Base-by-base conservation (phyloP, 2,797 vertebrate species). In the Ceryle rudis region DNA sequence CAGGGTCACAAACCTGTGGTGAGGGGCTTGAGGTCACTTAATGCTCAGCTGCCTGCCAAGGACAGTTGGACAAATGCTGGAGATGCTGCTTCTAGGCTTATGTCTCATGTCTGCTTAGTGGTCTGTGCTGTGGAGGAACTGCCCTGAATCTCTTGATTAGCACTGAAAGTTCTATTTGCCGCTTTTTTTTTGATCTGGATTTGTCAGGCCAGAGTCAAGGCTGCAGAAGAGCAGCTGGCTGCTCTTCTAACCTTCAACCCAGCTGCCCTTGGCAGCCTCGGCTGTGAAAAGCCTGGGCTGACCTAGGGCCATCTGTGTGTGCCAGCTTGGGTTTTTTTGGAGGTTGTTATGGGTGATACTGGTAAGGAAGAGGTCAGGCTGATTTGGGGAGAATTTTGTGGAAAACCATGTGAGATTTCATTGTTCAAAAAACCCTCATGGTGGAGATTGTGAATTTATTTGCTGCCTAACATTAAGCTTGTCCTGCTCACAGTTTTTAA, bases 41-140 rank as follows among this genome's bases (percentile, higher is more conserved):
- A 5, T 11, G 41, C 47, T 64, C 64, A 39, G 49, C n/a, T 81
- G 47, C 20, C 44, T 81, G 54, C 26, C 35, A 8, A 12, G 67
- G 33, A 65, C 31, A 5, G 26, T 6, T 77, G 80, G 51, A 23
- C 23, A 54, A 20, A 37, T n/a, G n/a, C 33, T 92, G 73, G 47
- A 49, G 23, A 4, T 61, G 21, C 3, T 84, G 14, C 21, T 60
- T 33, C 35, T 74, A 35, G 33, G 33, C 3, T 13, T 2, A 0
- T 9, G 23, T 28, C 13, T 41, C 29, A 23, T 44, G 57, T 18
- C 69, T 77, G 37, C 15, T 65, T 11, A 2, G 11, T 13, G 41
- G 31, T 11, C 18, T 54, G 44, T 39, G 52, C 44, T 78, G 44
- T 57, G 18, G 35, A 33, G 42, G 28, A 67, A 25, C 37, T 7